These are phyloP conservation scores for Listronotus bonariensis DNA, from an alignment of 1,140 invertebrate genomes.

Conservation along the genomic window DNA sequence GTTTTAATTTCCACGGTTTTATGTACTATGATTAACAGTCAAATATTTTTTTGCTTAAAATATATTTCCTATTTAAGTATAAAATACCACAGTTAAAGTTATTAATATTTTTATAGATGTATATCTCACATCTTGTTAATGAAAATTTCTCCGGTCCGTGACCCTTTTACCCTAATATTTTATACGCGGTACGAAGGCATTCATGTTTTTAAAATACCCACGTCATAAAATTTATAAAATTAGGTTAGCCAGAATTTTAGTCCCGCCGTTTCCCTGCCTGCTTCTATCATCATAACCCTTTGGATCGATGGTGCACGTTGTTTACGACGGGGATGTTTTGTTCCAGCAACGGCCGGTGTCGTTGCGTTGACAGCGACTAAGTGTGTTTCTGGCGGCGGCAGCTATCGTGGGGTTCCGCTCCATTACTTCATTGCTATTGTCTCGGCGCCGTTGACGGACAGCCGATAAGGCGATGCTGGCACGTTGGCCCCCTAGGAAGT, in stretches of 20 bases:
- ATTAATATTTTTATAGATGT: too few relatives aligned
- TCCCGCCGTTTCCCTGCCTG: conserved; percentile 2
- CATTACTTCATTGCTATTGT: conserved; percentile 17
- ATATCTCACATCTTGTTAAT: too few relatives aligned
- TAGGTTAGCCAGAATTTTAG: conserved; percentile 5
- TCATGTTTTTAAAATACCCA: background rate
- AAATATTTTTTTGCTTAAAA: too few relatives aligned
- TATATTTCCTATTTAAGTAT: too few relatives aligned
- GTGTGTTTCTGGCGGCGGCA: conserved; percentile 23
- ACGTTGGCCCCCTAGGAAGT: conserved; percentile 22
- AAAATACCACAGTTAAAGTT: too few relatives aligned
- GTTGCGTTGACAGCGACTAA: conserved; percentile 24
- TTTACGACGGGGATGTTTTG: conserved; percentile 15
- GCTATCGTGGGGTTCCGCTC: conserved; percentile 24
- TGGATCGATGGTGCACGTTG: conserved; percentile 22
- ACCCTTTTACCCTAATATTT: too few relatives aligned
- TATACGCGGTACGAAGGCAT: too few relatives aligned
- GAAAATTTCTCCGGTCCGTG: too few relatives aligned
- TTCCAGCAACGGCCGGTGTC: conserved; percentile 12
- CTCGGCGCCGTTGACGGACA: conserved; percentile 20
- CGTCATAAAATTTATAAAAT: conserved; percentile 10
- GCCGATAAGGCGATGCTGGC: conserved; percentile 17
- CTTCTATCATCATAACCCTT: conserved; percentile 9
- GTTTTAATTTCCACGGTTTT: too few relatives aligned
- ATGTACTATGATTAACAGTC: too few relatives aligned